Evolutionary conservation across 2,888 invertebrate genomes (phyloP).

Genomic region (Glyphotaelius pellucidus): DNA sequence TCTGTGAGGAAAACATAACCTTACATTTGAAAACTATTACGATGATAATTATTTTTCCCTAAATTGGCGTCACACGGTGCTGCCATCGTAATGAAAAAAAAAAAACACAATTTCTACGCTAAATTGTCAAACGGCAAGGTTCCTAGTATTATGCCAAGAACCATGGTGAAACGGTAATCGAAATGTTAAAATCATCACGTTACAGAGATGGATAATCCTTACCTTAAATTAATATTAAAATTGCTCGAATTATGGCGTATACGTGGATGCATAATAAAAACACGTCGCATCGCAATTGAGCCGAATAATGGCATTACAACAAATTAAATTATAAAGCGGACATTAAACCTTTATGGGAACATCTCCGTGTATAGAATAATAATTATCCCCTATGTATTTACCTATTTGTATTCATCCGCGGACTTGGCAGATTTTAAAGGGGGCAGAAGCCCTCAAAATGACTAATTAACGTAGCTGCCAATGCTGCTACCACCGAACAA

Average conservation of each 20-base stretch:
- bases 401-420: not conserved
- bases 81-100: too few relatives aligned
- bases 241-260: not conserved
- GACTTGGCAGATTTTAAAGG: conserved; percentile 14
- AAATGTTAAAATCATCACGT: too few relatives aligned
- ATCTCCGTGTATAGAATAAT: conserved; percentile 15
- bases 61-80: too few relatives aligned
- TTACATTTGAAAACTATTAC: too few relatives aligned
- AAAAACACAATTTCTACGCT: too few relatives aligned
- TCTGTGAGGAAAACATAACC: too few relatives aligned
- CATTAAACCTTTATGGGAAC: conserved; percentile 24
- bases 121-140: too few relatives aligned
- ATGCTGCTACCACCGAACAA: not conserved
- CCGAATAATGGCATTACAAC: not conserved
- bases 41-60: too few relatives aligned
- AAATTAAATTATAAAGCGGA: conserved; percentile 17
- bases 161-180: too few relatives aligned
- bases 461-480: conserved; percentile 11
- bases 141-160: too few relatives aligned
- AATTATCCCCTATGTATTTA: not conserved
- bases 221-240: not conserved
- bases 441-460: conserved; percentile 26
- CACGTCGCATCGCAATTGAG: not conserved
- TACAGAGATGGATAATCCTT: too few relatives aligned
- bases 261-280: not conserved